These are phyloP conservation scores for Lasiommata megera DNA, from an alignment of 2,888 invertebrate species.

Conservation along the genomic window DNA sequence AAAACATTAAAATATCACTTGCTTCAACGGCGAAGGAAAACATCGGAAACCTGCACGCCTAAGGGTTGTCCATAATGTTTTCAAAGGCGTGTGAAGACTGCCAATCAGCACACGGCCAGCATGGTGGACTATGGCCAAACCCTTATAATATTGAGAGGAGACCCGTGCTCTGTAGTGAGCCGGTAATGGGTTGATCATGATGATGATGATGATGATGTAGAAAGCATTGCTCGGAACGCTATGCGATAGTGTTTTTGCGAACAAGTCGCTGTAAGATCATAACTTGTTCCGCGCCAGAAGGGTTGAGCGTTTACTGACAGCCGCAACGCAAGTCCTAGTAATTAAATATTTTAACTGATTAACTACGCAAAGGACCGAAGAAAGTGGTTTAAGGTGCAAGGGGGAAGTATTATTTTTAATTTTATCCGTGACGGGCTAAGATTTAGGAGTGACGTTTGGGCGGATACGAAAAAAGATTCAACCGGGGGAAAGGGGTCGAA, in stretches of 20 bases:
- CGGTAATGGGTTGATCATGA: no score
- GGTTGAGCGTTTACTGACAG: conserved; percentile 48
- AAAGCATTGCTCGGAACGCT: no score
- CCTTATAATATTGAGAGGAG: no score
- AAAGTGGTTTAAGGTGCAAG: conserved; percentile 54
- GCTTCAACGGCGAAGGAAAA: no score
- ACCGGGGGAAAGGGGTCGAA: conserved; percentile 50
- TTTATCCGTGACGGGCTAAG: conserved; percentile 56
- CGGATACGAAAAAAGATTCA: conserved; percentile 58
- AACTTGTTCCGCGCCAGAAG: conserved; percentile 37
- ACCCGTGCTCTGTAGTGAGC: no score
- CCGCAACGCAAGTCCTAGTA: conserved; percentile 57
- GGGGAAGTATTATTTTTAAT: conserved; percentile 72
- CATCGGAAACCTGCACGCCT: no score
- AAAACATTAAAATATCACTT: no score
- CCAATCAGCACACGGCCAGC: no score
- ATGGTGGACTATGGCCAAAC: no score
- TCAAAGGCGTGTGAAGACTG: no score
- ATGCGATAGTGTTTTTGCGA: background rate
- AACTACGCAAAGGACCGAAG: conserved; percentile 65
- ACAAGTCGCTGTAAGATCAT: conserved; percentile 20
- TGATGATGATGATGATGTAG: no score
- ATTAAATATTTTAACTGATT: conserved; percentile 80
- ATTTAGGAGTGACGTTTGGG: conserved; percentile 60
- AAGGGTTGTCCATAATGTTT: no score